phyloP scores from a whole-genome alignment of 2,888 invertebrate species.

The Elmis aenea region DNA sequence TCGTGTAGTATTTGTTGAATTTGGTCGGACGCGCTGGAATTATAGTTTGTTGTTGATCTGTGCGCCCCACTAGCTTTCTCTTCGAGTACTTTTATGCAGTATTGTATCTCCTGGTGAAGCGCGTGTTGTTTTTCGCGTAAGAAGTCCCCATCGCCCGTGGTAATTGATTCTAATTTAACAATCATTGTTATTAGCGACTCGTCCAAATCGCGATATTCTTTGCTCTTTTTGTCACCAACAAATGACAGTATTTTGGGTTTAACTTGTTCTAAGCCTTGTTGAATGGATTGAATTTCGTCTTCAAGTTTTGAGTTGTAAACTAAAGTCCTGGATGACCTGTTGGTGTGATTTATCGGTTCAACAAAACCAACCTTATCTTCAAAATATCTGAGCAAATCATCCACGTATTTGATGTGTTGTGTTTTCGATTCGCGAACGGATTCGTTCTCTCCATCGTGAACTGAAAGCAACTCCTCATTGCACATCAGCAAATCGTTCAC shows the following conservation, averaged over 20 bases:
- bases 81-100: constrained; percentile 1
- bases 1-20: constrained; percentile 7
- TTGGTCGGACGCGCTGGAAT: too few species aligned
- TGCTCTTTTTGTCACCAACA: constrained; percentile 4
- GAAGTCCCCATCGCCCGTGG: too few species aligned
- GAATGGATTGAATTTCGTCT: background rate
- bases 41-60: constrained; percentile 2
- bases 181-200: background rate
- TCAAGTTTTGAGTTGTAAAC: background rate
- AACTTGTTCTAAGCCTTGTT: constrained; percentile 8
- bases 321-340: background rate
- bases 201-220: constrained; percentile 2
- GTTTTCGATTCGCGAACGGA: constrained; percentile 11
- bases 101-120: constrained; percentile 5
- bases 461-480: constrained; percentile 8
- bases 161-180: too few species aligned
- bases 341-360: background rate
- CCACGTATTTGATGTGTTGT: constrained; percentile 17
- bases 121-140: constrained; percentile 7
- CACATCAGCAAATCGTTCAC: constrained; percentile 13
- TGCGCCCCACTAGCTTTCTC: background rate
- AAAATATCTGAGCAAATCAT: constrained; percentile 16
- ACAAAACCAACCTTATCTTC: constrained; percentile 9
- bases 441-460: constrained; percentile 10
- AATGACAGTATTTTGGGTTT: constrained; percentile 32